A percentile compares a stretch with the other conserved stretches of the same genome.
Conservation (phyloP, 1,140 invertebrate species). For the Drosophila kepulauana region DNA sequence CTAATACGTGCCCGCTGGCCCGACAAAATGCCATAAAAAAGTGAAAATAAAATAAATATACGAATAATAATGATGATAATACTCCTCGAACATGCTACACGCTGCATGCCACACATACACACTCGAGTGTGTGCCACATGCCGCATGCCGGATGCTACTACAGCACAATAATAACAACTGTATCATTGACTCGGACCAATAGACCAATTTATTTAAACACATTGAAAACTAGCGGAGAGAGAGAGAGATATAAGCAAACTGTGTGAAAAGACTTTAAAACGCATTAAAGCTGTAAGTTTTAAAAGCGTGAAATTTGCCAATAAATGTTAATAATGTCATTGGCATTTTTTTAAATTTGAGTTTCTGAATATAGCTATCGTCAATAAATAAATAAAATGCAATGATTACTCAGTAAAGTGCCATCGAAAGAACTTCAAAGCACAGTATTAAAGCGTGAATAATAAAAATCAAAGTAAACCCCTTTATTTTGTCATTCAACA, state of each 20-base stretch:
- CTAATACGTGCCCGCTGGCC: constrained; percentile 73
- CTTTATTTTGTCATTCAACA: background rate
- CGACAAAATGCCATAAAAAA: constrained; percentile 57
- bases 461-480: background rate
- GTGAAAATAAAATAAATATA: constrained; percentile 47
- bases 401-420: too few species aligned
- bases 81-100: constrained; percentile 16
- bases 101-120: constrained; percentile 8
- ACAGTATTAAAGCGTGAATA: background rate
- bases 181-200: constrained; percentile 40
- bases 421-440: background rate
- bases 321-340: background rate
- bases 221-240: constrained; percentile 6
- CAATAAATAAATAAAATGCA: too few species aligned
- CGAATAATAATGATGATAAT: constrained; percentile 58
- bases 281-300: constrained; percentile 10
- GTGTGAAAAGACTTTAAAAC: background rate
- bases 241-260: background rate
- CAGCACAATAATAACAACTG: constrained; percentile 30
- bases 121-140: constrained; percentile 4
- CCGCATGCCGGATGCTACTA: constrained; percentile 9
- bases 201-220: constrained; percentile 26
- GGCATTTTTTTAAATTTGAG: too few species aligned
- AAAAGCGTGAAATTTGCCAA: background rate
- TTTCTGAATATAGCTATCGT: too few species aligned